Evolutionary conservation across 2,113 vertebrate species (phyloP), one percentile per base, ranked within the genome.

Genomic region (Solea solea): DNA sequence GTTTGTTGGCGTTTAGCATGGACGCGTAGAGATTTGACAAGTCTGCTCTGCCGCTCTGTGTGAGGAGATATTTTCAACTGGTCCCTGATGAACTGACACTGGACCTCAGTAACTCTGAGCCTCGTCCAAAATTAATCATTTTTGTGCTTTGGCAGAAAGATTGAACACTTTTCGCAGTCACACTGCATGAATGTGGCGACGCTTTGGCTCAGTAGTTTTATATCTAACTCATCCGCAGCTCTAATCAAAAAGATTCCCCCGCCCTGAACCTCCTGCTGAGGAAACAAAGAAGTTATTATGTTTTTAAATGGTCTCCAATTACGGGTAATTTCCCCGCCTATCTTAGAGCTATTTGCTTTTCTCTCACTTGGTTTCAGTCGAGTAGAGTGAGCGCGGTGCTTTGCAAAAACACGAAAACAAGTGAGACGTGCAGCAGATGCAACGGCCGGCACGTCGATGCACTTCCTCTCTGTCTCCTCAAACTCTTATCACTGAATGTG

Each of bases 281-380:
- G 80, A 86, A 80, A 91, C 81, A 87, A 86, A 86, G 85, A 84
- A 79, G 72, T 88, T 88, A 89, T 91, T 89, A 89, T 90, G 87
- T 80, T 86, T 91, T 91, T 90, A 89, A 93, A 93, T 87, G 80
- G 68, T 86, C 85, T 88, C 89, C 86, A 88, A 90, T 93, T 92
- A 91, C 64, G 79, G 81, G 63, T 89, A 88, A 90, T 92, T 91
- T 80, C 82, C 71, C 83, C 54, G 80, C 72, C 62, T 86, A 74
- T 89, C 83, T 91, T 89, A 72, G 80, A 91, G 83, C 82, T 82
- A 81, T 90, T 85, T 90, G 84, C 72, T 78, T 83, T 88, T 88
- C 76, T 85, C 64, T 83, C 72, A 78, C 76, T 88, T 76, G 69
- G 82, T 83, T 81, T 72, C 40, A 51, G 69, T 76, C 72, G 86